These are phyloP conservation scores for Mormyrus iriodes DNA, from an alignment of 2,113 vertebrate genomes.

Conservation along the genomic window DNA sequence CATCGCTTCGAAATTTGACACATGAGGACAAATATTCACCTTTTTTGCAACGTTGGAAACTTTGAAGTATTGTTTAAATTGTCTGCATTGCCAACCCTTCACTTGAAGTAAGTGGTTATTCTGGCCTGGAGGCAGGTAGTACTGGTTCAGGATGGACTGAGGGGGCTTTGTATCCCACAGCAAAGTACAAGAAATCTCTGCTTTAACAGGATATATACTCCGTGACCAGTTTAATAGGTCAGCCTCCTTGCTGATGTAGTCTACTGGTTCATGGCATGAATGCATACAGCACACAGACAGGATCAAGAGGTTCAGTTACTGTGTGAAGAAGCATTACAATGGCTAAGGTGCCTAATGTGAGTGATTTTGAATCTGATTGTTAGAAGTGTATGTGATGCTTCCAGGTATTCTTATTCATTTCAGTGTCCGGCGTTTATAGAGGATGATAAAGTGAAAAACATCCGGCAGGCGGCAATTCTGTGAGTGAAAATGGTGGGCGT, in stretches of 20 bases:
- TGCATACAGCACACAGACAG: neutral
- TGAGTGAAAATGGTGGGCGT: neutral
- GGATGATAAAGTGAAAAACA: neutral
- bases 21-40: conserved; percentile 46
- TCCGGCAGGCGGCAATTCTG: neutral
- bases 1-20: conserved; percentile 47
- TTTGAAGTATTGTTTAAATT: conserved; percentile 30
- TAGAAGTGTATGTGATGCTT: neutral
- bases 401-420: neutral
- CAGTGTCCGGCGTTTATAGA: neutral
- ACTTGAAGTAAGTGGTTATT: neutral
- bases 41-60: conserved; percentile 29
- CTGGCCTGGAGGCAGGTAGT: neutral
- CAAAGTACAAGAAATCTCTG: neutral
- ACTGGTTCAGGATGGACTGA: neutral
- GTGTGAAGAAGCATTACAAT: neutral
- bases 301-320: neutral
- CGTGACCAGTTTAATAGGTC: neutral
- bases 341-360: neutral
- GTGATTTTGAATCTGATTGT: neutral
- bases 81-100: neutral
- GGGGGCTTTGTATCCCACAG: neutral
- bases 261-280: neutral
- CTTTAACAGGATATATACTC: neutral
- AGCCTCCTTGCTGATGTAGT: neutral